These are phyloP conservation scores for Pyrocoelia pectoralis DNA, from an alignment of 2,888 invertebrate species.

Conservation along the genomic window DNA sequence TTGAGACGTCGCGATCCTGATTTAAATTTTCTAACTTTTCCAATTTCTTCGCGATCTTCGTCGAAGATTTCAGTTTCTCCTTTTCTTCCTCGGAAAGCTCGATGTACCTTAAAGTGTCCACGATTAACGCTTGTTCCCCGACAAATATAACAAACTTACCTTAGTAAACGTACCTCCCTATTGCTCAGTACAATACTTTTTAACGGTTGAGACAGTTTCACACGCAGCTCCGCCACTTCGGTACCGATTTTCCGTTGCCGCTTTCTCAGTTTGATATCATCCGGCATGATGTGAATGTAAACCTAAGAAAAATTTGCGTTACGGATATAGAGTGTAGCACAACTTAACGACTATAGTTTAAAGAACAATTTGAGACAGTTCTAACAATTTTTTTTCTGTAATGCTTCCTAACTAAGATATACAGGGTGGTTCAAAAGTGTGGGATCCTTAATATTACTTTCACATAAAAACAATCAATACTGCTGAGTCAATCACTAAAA, in stretches of 20 bases:
- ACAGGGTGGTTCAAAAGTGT: no score
- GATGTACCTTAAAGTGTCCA: conserved; percentile 65
- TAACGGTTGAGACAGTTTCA: conserved; percentile 80
- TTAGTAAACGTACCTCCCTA: conserved; percentile 85
- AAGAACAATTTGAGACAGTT: no score
- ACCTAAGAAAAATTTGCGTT: conserved; percentile 56
- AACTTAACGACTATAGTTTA: no score
- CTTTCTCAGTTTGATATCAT: conserved; percentile 85
- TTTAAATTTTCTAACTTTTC: conserved; percentile 86
- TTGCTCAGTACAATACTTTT: conserved; percentile 91
- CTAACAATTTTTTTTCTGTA: no score
- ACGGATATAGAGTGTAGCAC: no score
- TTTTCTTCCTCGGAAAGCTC: conserved; percentile 92
- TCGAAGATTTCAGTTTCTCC: conserved; percentile 87
- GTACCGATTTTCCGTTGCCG: conserved; percentile 90
- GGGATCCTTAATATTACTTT: no score
- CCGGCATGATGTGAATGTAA: conserved; percentile 84
- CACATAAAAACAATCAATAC: no score
- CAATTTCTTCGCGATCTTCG: conserved; percentile 91
- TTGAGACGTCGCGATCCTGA: conserved; percentile 74
- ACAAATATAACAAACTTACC: conserved; percentile 57
- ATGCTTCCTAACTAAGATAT: no score
- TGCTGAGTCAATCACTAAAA: no score
- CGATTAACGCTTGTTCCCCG: background rate
- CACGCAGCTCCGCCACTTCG: conserved; percentile 86